phyloP scores from a whole-genome alignment of 2,113 vertebrate species.

The Serinus canaria region DNA sequence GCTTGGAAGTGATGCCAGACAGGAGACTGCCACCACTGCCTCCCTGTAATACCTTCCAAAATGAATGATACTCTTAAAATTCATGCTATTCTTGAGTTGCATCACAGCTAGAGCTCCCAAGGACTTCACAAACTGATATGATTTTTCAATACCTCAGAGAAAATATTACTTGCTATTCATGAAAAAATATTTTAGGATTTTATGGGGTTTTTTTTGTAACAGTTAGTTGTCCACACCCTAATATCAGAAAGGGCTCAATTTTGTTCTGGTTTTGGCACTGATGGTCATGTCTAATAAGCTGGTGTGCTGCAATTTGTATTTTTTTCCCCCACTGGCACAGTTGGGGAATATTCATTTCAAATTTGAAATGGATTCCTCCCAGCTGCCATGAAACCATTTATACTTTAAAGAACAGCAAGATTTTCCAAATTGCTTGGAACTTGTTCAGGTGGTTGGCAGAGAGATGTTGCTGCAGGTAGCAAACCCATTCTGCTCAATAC shows the following conservation, averaged over 20 bases:
- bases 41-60: neutral
- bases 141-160: neutral
- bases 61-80: neutral
- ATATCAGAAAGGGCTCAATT: neutral
- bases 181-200: neutral
- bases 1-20: neutral
- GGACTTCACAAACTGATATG: neutral
- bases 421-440: conserved; percentile 57
- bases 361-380: conserved; percentile 25
- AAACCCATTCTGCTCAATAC: neutral
- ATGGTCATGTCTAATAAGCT: neutral
- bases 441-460: conserved; percentile 18
- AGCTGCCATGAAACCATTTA: conserved; percentile 31
- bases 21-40: accelerated
- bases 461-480: neutral
- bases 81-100: neutral
- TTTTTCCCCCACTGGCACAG: neutral
- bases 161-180: neutral
- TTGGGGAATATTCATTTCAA: neutral
- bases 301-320: neutral
- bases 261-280: neutral
- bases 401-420: neutral
- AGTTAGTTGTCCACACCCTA: neutral
- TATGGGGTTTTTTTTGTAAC: neutral
- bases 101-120: neutral